phyloP scores from a whole-genome alignment of 2,888 invertebrate species.

The Elgonia sp. region DNA sequence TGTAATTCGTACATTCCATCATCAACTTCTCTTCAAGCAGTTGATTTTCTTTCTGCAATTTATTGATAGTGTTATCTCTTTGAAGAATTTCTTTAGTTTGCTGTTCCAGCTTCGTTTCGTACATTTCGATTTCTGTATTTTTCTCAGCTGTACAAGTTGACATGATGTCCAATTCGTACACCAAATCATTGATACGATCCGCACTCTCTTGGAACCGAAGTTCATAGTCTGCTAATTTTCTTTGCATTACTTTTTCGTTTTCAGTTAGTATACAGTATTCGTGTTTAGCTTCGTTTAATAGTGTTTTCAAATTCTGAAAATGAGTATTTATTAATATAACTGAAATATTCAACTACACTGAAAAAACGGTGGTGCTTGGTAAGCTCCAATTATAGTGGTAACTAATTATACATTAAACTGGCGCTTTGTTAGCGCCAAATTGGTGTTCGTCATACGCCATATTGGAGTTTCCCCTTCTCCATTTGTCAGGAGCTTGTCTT shows the following conservation, averaged over 20 bases:
- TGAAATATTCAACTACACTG: too few species aligned
- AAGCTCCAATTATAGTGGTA: too few species aligned
- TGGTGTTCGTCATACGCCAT: too few species aligned
- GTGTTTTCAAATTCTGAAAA: conserved; percentile 82
- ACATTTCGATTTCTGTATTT: conserved; percentile 61
- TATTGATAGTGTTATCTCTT: conserved; percentile 23
- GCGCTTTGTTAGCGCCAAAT: too few species aligned
- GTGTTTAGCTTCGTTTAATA: conserved; percentile 85
- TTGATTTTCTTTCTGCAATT: conserved; percentile 20
- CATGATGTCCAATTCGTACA: conserved; percentile 80
- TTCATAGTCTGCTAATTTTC: conserved; percentile 79
- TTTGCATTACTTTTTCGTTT: conserved; percentile 78
- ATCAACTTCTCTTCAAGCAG: conserved; percentile 10
- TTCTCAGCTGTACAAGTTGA: conserved; percentile 81
- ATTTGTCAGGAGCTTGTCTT: too few species aligned
- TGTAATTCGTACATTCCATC: not conserved
- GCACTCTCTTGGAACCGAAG: conserved; percentile 78
- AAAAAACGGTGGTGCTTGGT: too few species aligned
- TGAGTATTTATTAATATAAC: not conserved
- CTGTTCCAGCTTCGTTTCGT: conserved; percentile 53
- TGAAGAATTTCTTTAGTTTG: conserved; percentile 50
- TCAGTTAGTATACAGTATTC: conserved; percentile 83
- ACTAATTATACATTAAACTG: too few species aligned
- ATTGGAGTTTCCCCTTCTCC: too few species aligned
- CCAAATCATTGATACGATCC: conserved; percentile 83